Evolutionary conservation across 2,797 vertebrate genomes (phyloP), one percentile per base, ranked within the genome.

Genomic region (Fistularia tabacaria): DNA sequence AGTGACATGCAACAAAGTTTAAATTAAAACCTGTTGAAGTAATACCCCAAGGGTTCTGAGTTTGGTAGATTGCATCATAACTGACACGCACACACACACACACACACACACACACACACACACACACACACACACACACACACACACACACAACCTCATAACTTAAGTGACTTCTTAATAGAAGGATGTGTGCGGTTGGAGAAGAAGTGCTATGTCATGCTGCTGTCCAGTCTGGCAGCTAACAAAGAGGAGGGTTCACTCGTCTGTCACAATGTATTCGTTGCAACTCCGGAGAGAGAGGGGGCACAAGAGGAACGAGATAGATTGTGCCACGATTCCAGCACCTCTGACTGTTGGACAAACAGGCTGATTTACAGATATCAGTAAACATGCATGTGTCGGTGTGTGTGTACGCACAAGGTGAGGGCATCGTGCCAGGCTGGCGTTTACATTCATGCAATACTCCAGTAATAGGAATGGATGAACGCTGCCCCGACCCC

Each of bases 401-500:
- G 55, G 43, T 62, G 53, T 55, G 60, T 54, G 64, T 6, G 25
- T 51, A 40, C 52, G 66, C 14, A 50, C 36, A 46, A n/a, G 9
- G 64, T 76, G 45, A 80, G 84, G 84, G 80, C 78, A 84, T 47
- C 81, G 72, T 70, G 82, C 83, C 85, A 83, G 85, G 81, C 74
- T 84, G 84, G 80, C 86, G 85, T 90, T 88, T 86, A 81, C 25
- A 78, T 83, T 89, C 88, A 88, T 51, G 76, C 82, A 90, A 90
- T 83, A 82, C 81, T 86, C 85, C 80, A 59, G 77, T 70, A 85
- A 86, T 86, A 88, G 88, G 84, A 88, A 82, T 79, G 72, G 82
- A 83, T 84, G 79, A 67, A 76, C 62, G 62, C 72, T 74, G 68
- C 64, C 63, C 83, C 70, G 62, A 67, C 81, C 72, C 74, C 76